Evolutionary conservation across 1,140 invertebrate genomes (phyloP).

Genomic region (Calosoma granatense): DNA sequence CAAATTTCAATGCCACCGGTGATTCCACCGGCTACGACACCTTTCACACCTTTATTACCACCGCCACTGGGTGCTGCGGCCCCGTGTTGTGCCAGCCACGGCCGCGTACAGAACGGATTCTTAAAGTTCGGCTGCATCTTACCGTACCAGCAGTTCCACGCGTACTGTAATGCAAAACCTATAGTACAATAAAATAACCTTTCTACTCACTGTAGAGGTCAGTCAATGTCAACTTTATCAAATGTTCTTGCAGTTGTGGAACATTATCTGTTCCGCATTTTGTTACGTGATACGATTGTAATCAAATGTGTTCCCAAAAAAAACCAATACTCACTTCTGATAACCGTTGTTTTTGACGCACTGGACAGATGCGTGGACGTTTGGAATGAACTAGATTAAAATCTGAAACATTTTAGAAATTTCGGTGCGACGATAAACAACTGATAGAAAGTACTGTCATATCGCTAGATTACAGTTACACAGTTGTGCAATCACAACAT

Average conservation of each 20-base stretch:
- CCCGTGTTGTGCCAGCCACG: constrained; percentile 58
- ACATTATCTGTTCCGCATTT: too few relatives aligned
- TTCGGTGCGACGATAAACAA: too few relatives aligned
- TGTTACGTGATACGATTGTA: too few relatives aligned
- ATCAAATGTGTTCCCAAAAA: too few relatives aligned
- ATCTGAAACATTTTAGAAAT: too few relatives aligned
- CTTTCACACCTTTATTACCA: constrained; percentile 55
- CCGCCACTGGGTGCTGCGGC: constrained; percentile 50
- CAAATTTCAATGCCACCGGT: constrained; percentile 95
- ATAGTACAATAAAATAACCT: not conserved
- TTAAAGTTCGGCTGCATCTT: constrained; percentile 24
- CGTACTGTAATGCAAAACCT: not conserved
- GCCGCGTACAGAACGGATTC: constrained; percentile 50
- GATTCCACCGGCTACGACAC: constrained; percentile 70
- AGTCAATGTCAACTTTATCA: not conserved
- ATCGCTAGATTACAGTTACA: too few relatives aligned
- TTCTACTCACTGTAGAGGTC: not conserved
- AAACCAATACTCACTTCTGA: too few relatives aligned
- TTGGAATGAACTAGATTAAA: too few relatives aligned
- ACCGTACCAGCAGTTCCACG: not conserved
- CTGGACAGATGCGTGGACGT: too few relatives aligned
- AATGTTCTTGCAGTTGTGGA: not conserved
- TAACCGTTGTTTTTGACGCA: too few relatives aligned
- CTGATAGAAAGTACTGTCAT: too few relatives aligned
- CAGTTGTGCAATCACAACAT: too few relatives aligned